These are phyloP conservation scores for Melinopterus prodromus DNA, from an alignment of 2,888 invertebrate species.

Conservation along the genomic window DNA sequence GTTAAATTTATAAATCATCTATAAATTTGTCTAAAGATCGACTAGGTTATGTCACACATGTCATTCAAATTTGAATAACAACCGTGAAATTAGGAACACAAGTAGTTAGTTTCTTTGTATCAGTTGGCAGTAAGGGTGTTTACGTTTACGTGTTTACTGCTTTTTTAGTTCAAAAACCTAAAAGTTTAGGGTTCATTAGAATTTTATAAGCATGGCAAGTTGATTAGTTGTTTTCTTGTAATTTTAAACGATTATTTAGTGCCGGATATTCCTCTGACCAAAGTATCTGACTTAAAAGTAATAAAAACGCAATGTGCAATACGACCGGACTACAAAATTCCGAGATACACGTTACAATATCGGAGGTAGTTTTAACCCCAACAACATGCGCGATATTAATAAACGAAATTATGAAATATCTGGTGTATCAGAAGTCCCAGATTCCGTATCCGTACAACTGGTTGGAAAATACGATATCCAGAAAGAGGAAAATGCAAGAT, in stretches of 20 bases:
- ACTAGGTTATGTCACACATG: not conserved
- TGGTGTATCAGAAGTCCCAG: constrained; percentile 66
- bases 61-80: not conserved
- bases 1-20: constrained; percentile 9
- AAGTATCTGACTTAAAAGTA: not conserved
- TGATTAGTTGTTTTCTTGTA: too few relatives aligned
- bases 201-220: too few relatives aligned
- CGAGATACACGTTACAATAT: constrained; percentile 57
- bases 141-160: not conserved
- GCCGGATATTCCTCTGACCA: too few relatives aligned
- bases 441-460: constrained; percentile 55
- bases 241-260: too few relatives aligned
- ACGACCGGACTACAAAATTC: constrained; percentile 19
- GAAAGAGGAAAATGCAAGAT: constrained; percentile 45
- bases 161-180: not conserved
- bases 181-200: too few relatives aligned
- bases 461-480: constrained; percentile 51
- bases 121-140: not conserved
- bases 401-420: constrained; percentile 66
- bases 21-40: not conserved
- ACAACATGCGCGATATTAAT: constrained; percentile 66
- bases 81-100: not conserved
- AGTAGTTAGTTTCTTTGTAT: not conserved
- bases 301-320: constrained; percentile 34
- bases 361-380: constrained; percentile 64